These are phyloP conservation scores for Ditylenchus weischeri DNA, from an alignment of 2,888 invertebrate genomes.

Conservation along the genomic window DNA sequence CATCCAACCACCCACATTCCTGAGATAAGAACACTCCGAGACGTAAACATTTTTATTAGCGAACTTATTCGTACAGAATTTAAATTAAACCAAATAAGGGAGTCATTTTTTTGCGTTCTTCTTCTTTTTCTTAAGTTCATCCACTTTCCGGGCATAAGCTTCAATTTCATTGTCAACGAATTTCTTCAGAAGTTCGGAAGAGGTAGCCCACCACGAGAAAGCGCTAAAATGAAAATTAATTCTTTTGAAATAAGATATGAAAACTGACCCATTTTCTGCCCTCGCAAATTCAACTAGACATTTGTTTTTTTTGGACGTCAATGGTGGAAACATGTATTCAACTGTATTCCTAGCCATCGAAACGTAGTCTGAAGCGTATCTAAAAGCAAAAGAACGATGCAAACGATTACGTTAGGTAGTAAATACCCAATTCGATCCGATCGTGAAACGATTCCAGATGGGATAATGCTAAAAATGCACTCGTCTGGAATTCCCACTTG, in stretches of 20 bases:
- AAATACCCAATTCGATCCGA: slow-evolving; percentile 42
- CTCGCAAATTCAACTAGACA: not conserved
- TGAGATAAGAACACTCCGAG: too few species aligned
- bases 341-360: slow-evolving; percentile 52
- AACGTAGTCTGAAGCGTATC: slow-evolving; percentile 42
- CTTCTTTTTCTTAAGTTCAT: slow-evolving; percentile 3
- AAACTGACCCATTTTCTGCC: not conserved
- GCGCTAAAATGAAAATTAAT: not conserved
- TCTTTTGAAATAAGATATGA: too few species aligned
- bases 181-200: not conserved
- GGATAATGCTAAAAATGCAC: slow-evolving; percentile 53
- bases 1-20: too few species aligned
- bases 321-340: slow-evolving; percentile 55
- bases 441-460: slow-evolving; percentile 42
- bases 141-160: not conserved
- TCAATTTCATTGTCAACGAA: not conserved
- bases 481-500: slow-evolving; percentile 48
- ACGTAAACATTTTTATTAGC: too few species aligned
- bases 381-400: too few species aligned
- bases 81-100: not conserved
- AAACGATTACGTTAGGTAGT: too few species aligned
- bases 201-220: slow-evolving; percentile 4
- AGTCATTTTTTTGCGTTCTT: not conserved
- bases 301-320: not conserved
- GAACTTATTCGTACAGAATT: too few species aligned